Base-by-base conservation (phyloP, 2,113 vertebrate genomes). In the Cardinalis cardinalis region DNA sequence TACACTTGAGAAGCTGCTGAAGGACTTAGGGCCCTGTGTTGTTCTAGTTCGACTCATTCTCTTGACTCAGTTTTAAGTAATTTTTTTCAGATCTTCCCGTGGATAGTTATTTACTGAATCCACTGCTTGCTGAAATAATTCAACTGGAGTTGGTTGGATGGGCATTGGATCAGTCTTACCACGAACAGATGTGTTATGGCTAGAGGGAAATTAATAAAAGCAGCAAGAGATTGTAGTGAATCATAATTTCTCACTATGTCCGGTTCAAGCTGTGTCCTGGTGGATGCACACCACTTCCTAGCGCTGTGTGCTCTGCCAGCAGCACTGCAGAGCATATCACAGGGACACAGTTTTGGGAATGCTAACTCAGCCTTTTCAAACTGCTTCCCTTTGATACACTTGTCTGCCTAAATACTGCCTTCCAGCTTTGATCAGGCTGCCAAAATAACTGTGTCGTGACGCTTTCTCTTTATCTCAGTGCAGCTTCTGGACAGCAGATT, bases 401-500 rank as follows among this genome's bases (percentile, higher is more conserved):
- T 90, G 73, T 92, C 84, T 93, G 77, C 69, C 86, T 61, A 87
- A 91, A 71, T 31, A 24, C 69, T 87, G 56, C 28, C 12, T 0
- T 15, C 49, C n/a, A 0, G 14, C 93, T 94, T 92, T 95, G 87
- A 90, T 94, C 87, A 59, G 59, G 55, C 66, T 66, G 77, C 90
- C 88, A 93, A 95, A 89, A 94, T 56, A 84, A 73, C 85, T 70
- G 61, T 75, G 66, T 69, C 41, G 6, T 55, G 76, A 75, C 0
- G 17, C 46, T 46, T 49, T 60, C 73, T 44, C 85, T 88, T 91
- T 84, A 87, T 68, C 72, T 83, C 80, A 4, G n/a, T 34, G 87
- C 58, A 31, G 87, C 92, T 93, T 93, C 94, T 94, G 92, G 84
- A 84, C 59, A 69, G 70, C 86, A 93, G 66, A 77, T 80, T 94